Evolutionary conservation across 1,140 invertebrate species (phyloP).

Genomic region (Saccostrea cuccullata): DNA sequence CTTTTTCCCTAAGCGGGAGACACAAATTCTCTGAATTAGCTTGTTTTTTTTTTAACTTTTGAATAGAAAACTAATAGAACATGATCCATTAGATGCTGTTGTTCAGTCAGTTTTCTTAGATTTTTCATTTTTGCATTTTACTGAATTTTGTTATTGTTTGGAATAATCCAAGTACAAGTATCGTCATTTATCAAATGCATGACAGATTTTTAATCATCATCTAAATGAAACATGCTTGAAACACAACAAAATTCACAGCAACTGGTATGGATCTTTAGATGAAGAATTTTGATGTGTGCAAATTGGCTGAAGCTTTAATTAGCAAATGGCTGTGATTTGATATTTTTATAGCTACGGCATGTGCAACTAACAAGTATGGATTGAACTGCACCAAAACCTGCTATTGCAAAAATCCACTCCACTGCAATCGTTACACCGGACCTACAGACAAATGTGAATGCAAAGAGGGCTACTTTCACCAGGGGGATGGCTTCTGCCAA

Average conservation of each 20-base stretch:
- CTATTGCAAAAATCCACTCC: conserved; percentile 60
- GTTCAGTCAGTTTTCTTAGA: no score
- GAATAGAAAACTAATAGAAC: background rate
- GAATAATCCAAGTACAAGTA: background rate
- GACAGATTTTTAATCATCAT: background rate
- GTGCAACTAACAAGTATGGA: conserved; percentile 65
- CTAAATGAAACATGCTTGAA: background rate
- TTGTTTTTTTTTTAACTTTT: background rate
- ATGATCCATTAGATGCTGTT: no score
- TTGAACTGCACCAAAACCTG: conserved; percentile 67
- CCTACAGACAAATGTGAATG: conserved; percentile 64
- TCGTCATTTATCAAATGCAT: background rate
- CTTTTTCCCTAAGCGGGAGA: no score
- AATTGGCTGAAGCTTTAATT: conserved; percentile 24
- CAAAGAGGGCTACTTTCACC: conserved; percentile 65
- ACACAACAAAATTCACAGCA: background rate
- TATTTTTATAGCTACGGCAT: conserved; percentile 58
- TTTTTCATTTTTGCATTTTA: background rate
- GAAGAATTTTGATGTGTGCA: background rate
- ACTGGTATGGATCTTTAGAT: background rate
- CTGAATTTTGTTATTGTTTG: no score
- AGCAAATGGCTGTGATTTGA: conserved; percentile 7
- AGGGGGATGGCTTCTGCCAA: conserved; percentile 61
- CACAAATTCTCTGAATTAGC: no score
- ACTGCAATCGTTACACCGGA: conserved; percentile 67